A percentile compares a stretch with the other conserved stretches of the same genome.
These are phyloP conservation scores for Alcis repandata DNA, from an alignment of 2,888 invertebrate genomes.

Conservation along the genomic window DNA sequence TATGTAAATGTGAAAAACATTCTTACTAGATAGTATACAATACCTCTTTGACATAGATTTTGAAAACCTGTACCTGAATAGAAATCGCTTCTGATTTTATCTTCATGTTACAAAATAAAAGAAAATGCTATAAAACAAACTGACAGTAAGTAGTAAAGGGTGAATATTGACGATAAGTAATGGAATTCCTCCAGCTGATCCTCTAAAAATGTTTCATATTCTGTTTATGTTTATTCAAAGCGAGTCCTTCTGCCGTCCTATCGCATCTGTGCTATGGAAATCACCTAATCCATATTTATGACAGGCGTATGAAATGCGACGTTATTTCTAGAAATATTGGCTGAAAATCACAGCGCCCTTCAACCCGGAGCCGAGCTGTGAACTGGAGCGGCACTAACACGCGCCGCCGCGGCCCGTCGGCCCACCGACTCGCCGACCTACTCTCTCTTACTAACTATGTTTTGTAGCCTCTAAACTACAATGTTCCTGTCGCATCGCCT, in stretches of 20 bases:
- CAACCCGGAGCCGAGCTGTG: background rate
- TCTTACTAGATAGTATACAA: too few species aligned
- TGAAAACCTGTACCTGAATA: too few species aligned
- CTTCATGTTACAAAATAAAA: background rate
- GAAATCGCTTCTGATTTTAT: background rate
- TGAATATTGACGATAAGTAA: slow-evolving; percentile 2
- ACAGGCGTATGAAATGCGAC: slow-evolving; percentile 8
- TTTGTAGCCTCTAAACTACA: too few species aligned
- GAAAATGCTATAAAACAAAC: background rate
- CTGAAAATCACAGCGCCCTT: slow-evolving; percentile 14
- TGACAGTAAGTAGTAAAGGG: background rate
- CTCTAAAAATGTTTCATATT: background rate
- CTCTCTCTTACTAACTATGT: too few species aligned
- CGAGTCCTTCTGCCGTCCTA: slow-evolving; percentile 1
- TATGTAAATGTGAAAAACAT: too few species aligned
- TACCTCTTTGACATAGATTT: too few species aligned
- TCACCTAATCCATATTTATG: slow-evolving; percentile 20
- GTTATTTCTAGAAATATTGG: slow-evolving; percentile 16
- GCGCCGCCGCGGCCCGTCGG: background rate
- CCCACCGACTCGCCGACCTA: too few species aligned
- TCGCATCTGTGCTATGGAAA: slow-evolving; percentile 12
- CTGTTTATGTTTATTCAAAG: slow-evolving; percentile 3
- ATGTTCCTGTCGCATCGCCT: too few species aligned
- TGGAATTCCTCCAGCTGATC: background rate
- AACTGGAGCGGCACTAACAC: slow-evolving; percentile 5